These are phyloP conservation scores for Napeogenes sylphis DNA, from an alignment of 2,888 invertebrate genomes.

Conservation along the genomic window DNA sequence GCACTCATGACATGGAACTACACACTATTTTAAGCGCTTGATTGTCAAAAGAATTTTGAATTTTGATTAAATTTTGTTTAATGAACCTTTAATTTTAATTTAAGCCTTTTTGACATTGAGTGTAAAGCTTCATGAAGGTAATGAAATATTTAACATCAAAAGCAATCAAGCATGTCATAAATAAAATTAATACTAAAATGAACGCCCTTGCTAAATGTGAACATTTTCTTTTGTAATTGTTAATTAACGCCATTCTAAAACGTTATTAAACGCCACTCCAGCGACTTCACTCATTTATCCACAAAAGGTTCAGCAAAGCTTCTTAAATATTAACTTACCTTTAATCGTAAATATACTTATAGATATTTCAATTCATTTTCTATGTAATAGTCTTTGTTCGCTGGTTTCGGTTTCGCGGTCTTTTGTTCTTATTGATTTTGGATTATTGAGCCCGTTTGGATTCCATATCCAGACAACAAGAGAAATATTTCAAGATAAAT, in stretches of 20 bases:
- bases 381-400: too few species aligned
- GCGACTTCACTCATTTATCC: conserved; percentile 3
- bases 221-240: neutral
- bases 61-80: too few species aligned
- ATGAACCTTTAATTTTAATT: neutral
- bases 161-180: conserved; percentile 1
- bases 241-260: neutral
- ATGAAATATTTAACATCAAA: neutral
- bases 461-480: too few species aligned
- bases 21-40: too few species aligned
- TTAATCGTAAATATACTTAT: neutral
- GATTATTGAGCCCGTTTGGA: too few species aligned
- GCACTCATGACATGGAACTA: too few species aligned
- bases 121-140: neutral
- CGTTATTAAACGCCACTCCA: neutral
- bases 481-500: too few species aligned
- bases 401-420: too few species aligned
- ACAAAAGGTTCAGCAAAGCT: neutral
- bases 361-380: too few species aligned
- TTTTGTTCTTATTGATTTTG: too few species aligned
- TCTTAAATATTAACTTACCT: neutral
- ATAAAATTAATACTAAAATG: conserved; percentile 3
- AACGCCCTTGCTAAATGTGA: neutral
- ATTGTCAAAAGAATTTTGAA: too few species aligned
- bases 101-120: neutral